Percentiles rank a stretch among this genome's conserved stretches.
These are phyloP conservation scores for Mamestra configurata DNA, from an alignment of 1,140 invertebrate genomes.

Conservation along the genomic window DNA sequence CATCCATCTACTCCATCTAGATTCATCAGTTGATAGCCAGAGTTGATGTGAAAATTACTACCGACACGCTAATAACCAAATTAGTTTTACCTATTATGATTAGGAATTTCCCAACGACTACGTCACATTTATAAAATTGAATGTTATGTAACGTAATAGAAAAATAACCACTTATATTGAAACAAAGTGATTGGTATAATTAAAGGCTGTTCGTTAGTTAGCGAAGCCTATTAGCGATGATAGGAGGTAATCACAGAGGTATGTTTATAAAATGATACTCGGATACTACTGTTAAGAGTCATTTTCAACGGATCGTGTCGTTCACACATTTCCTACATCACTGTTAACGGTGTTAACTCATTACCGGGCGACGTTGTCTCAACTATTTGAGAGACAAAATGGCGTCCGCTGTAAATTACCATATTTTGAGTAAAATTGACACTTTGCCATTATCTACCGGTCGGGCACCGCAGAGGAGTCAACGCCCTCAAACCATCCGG, in stretches of 20 bases:
- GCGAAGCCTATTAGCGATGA: neutral
- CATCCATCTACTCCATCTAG: constrained; percentile 16
- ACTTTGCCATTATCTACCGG: constrained; percentile 77
- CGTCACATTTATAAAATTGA: constrained; percentile 24
- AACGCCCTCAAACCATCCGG: constrained; percentile 85
- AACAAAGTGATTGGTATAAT: constrained; percentile 16
- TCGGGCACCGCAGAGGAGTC: constrained; percentile 76
- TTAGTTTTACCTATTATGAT: constrained; percentile 35
- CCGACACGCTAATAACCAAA: constrained; percentile 25
- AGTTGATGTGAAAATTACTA: constrained; percentile 32
- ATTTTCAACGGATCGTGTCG: constrained; percentile 22
- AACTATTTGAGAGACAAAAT: constrained; percentile 62
- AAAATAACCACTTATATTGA: neutral
- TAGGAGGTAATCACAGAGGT: neutral
- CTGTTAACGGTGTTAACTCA: constrained; percentile 55
- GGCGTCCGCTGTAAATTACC: constrained; percentile 75
- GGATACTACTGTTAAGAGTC: neutral
- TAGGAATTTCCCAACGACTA: constrained; percentile 28
- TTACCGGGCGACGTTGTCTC: constrained; percentile 50
- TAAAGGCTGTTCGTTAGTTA: neutral
- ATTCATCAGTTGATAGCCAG: constrained; percentile 5
- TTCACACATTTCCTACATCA: constrained; percentile 12
- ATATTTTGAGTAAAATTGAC: constrained; percentile 85
- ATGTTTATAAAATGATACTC: constrained; percentile 13
- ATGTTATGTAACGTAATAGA: constrained; percentile 21